Conservation (phyloP, 2,797 vertebrate genomes). For the Neosilurus mollespiculum region DNA sequence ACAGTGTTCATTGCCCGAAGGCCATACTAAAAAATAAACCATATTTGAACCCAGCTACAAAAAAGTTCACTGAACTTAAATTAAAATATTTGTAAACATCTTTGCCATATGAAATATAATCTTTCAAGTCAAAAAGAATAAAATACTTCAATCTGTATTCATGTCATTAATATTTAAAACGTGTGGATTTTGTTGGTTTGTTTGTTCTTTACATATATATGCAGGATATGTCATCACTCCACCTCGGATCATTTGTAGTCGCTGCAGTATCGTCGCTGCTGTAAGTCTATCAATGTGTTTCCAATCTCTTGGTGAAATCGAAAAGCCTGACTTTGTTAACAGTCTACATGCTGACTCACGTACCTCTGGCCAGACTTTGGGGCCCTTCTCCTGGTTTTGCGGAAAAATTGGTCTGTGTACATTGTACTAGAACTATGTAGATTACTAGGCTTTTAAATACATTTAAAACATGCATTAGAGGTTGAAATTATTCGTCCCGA, state of each 20-base stretch:
- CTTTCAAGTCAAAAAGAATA: slow-evolving; percentile 99
- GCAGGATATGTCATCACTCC: slow-evolving; percentile 89
- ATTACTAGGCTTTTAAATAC: slow-evolving; percentile 84
- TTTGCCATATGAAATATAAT: slow-evolving; percentile 99
- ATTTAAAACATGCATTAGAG: slow-evolving; percentile 92
- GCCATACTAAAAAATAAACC: slow-evolving; percentile 96
- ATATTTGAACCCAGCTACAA: slow-evolving; percentile 97
- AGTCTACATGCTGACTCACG: slow-evolving; percentile 70
- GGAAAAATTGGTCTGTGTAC: slow-evolving; percentile 67
- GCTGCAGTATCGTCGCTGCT: slow-evolving; percentile 80
- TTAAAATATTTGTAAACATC: slow-evolving; percentile 99
- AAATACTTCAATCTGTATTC: slow-evolving; percentile 99
- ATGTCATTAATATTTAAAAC: slow-evolving; percentile 92
- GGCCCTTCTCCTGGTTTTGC: slow-evolving; percentile 73
- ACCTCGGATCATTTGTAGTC: slow-evolving; percentile 71
- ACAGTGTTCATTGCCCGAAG: slow-evolving; percentile 95
- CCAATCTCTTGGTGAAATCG: slow-evolving; percentile 75
- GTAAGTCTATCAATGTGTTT: slow-evolving; percentile 67
- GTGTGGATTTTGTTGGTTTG: slow-evolving; percentile 66
- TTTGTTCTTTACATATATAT: slow-evolving; percentile 75
- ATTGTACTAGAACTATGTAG: slow-evolving; percentile 77
- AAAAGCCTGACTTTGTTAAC: slow-evolving; percentile 65
- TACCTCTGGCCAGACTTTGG: slow-evolving; percentile 57
- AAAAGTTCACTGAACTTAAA: slow-evolving; percentile 99
- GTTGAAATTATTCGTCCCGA: slow-evolving; percentile 75